Evolutionary conservation across 2,888 invertebrate genomes (phyloP), one percentile per base, ranked within the genome.

Genomic region (Deladenus siricidicola): DNA sequence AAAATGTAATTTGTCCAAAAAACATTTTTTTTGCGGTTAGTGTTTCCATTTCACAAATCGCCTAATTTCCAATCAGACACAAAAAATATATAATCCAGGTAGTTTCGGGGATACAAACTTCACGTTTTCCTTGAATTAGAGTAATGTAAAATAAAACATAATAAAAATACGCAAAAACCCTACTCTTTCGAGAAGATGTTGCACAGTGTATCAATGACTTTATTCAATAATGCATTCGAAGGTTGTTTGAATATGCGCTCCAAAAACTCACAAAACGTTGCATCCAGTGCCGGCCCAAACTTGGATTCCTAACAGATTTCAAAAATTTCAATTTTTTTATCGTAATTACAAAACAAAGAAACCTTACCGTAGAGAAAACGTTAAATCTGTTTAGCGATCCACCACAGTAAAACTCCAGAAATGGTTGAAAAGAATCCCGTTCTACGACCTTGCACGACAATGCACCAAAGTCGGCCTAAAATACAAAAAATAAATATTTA

Each of bases 101-200:
- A n/a, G n/a, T n/a, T n/a, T n/a, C n/a, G n/a, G n/a, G n/a, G n/a
- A n/a, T n/a, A n/a, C n/a, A n/a, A n/a, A n/a, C n/a, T n/a, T n/a
- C n/a, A n/a, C n/a, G n/a, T n/a, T n/a, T n/a, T n/a, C n/a, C n/a
- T n/a, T n/a, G n/a, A n/a, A n/a, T n/a, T n/a, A n/a, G n/a, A n/a
- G n/a, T n/a, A n/a, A n/a, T n/a, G n/a, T n/a, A n/a, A n/a, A n/a
- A 42, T n/a, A 14, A 42, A 42, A 17, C 42, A 42, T 42, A 42
- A 17, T 17, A 42, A 17, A 17, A 42, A n/a, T n/a, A 42, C n/a
- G 42, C 42, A 42, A 42, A 17, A 17, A 4, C 10, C 21, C 26
- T 50, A 50, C 50, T 50, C 50, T 28, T 50, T 50, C 14, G 50
- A 19, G n/a, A 50, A 50, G 21, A 50, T 28, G 28, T 14, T 19